These are phyloP conservation scores for Embiotoca jacksoni DNA, from an alignment of 2,113 vertebrate species.

Conservation along the genomic window DNA sequence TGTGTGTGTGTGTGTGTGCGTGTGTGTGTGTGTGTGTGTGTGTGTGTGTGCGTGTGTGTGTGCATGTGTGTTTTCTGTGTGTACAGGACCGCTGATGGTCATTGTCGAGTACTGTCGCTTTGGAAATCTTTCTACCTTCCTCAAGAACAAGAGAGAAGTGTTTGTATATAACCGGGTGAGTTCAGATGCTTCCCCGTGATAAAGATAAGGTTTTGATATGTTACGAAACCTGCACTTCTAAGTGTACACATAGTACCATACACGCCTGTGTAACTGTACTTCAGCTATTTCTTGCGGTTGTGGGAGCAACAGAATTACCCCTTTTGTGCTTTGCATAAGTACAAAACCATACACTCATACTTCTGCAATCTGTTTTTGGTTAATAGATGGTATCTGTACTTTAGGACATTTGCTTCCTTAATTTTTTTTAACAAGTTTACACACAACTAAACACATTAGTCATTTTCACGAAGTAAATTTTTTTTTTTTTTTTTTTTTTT, in stretches of 20 bases:
- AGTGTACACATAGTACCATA: too few relatives aligned
- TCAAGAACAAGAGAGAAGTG: slow-evolving; percentile 92
- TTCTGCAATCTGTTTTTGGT: slow-evolving; percentile 66
- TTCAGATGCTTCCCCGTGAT: neutral
- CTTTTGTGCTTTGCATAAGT: neutral
- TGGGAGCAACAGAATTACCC: neutral
- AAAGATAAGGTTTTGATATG: slow-evolving; percentile 1
- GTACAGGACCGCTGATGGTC: slow-evolving; percentile 93
- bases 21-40: neutral
- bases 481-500: neutral
- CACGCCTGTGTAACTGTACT: neutral
- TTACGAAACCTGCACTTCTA: neutral
- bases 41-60: slow-evolving; percentile 39
- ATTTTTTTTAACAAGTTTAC: slow-evolving; percentile 23
- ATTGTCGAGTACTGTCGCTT: slow-evolving; percentile 96
- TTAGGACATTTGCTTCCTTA: slow-evolving; percentile 41
- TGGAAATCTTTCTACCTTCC: slow-evolving; percentile 94
- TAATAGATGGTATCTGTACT: slow-evolving; percentile 51
- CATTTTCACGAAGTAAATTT: too few relatives aligned
- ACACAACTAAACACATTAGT: neutral
- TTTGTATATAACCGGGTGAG: slow-evolving; percentile 89
- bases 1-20: neutral
- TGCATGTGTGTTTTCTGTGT: slow-evolving; percentile 5
- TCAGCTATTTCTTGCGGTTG: neutral
- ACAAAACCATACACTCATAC: slow-evolving; percentile 38